These are phyloP conservation scores for Python bivittatus DNA, from an alignment of 2,113 vertebrate genomes.

Conservation along the genomic window DNA sequence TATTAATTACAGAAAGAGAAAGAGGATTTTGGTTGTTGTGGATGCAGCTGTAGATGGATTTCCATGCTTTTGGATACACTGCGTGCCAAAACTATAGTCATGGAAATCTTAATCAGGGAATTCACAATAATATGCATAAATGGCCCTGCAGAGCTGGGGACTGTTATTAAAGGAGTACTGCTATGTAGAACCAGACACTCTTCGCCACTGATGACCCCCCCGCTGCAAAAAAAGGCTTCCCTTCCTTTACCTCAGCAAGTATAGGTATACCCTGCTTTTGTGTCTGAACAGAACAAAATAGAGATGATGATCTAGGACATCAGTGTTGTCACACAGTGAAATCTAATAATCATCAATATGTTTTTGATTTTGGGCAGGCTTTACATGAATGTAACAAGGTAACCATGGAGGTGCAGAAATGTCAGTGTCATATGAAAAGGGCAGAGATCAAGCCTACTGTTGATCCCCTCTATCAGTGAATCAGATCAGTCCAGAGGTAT, in stretches of 20 bases:
- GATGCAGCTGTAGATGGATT: neutral
- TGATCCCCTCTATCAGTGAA: neutral
- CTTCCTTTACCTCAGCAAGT: neutral
- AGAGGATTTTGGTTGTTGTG: conserved; percentile 14
- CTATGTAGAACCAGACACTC: neutral
- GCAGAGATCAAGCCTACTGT: no score
- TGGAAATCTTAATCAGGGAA: neutral
- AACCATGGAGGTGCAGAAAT: no score
- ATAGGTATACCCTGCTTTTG: neutral
- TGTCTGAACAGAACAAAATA: neutral
- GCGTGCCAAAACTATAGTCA: neutral
- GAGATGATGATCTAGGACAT: neutral
- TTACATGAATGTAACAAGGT: neutral
- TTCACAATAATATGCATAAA: neutral
- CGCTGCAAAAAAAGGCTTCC: neutral
- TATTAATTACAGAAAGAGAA: conserved; percentile 10
- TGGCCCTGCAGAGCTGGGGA: neutral
- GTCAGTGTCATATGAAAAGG: no score
- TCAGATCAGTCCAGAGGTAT: neutral
- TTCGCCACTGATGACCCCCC: neutral
- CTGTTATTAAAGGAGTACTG: neutral
- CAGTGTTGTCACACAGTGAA: no score
- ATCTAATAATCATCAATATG: neutral
- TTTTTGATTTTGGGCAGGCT: neutral
- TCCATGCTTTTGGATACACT: neutral